Conservation (phyloP, 2,888 invertebrate species). For the Didymodactylos carnosus region DNA sequence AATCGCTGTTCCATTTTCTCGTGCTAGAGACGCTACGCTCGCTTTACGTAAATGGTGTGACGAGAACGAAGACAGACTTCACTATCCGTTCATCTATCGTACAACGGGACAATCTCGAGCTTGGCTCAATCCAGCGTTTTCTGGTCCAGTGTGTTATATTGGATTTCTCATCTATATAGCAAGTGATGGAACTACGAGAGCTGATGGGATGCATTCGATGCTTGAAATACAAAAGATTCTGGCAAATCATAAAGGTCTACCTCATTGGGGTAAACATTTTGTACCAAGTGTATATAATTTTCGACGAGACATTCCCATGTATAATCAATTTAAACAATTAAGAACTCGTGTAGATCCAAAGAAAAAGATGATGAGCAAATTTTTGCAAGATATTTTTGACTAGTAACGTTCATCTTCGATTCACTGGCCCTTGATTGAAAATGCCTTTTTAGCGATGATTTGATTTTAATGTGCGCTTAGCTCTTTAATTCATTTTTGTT, state of each 20-base stretch:
- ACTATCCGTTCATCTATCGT: not conserved
- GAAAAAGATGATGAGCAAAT: not conserved
- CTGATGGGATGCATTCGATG: not conserved
- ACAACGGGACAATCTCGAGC: not conserved
- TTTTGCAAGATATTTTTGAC: not conserved
- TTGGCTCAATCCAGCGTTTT: not conserved
- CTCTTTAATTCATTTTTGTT: too few relatives aligned
- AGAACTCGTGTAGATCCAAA: not conserved
- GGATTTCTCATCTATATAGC: not conserved
- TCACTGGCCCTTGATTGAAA: too few relatives aligned
- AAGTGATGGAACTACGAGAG: not conserved
- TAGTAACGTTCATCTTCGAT: too few relatives aligned
- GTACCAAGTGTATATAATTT: not conserved
- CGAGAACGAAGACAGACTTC: not conserved
- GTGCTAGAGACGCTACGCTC: not conserved
- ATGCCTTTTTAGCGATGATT: too few relatives aligned
- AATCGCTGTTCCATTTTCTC: not conserved
- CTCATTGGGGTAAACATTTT: not conserved
- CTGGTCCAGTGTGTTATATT: not conserved
- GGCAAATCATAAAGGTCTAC: not conserved
- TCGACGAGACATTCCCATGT: not conserved
- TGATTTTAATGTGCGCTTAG: too few relatives aligned
- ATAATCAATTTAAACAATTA: not conserved
- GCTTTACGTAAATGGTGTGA: not conserved
- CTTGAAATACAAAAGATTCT: not conserved